phyloP scores from a whole-genome alignment of 2,113 vertebrate species.

The Scopus umbretta region DNA sequence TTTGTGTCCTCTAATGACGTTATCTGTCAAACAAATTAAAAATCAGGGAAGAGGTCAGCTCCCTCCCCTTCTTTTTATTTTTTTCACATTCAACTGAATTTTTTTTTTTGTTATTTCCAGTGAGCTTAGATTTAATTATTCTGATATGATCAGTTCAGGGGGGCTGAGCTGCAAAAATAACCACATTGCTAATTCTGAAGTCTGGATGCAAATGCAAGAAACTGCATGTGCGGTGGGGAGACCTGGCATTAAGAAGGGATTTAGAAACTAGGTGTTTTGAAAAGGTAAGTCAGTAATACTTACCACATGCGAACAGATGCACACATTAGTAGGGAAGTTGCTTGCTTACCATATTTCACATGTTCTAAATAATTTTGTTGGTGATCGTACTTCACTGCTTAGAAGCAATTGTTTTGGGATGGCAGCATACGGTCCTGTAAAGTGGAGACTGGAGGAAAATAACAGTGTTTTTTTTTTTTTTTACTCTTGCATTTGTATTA shows the following conservation, averaged over 20 bases:
- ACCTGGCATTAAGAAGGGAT: not conserved
- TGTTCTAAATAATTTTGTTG: not conserved
- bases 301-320: not conserved
- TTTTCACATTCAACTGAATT: not conserved
- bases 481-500: not conserved
- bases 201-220: not conserved
- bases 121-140: not conserved
- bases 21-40: not conserved
- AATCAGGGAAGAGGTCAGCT: not conserved
- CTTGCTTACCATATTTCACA: not conserved
- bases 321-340: not conserved
- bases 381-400: not conserved
- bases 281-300: not conserved
- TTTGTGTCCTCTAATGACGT: not conserved
- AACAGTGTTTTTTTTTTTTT: not conserved
- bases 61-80: not conserved
- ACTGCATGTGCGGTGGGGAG: not conserved
- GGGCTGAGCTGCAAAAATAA: not conserved
- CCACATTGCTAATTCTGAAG: not conserved
- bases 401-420: not conserved
- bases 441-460: not conserved
- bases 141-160: not conserved
- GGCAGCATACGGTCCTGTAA: not conserved
- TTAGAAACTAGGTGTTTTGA: not conserved
- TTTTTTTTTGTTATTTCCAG: not conserved